Evolutionary conservation across 2,888 invertebrate species (phyloP).

Genomic region (Plebejus argus): DNA sequence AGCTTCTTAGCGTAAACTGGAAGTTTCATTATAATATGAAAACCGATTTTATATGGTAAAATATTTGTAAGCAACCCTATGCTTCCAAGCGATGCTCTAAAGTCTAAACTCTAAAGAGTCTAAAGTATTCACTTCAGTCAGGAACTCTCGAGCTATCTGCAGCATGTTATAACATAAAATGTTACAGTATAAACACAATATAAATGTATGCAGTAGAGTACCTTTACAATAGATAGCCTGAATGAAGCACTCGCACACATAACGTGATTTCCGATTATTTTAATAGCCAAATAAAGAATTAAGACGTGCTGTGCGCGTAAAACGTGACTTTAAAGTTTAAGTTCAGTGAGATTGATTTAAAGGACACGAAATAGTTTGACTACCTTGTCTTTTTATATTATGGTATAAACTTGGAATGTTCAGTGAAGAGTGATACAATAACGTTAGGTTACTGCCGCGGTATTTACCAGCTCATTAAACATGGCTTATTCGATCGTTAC

Average conservation of each 20-base stretch:
- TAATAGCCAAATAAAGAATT: too few relatives aligned
- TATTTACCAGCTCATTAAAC: conserved; percentile 30
- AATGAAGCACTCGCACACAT: too few relatives aligned
- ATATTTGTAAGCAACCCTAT: conserved; percentile 19
- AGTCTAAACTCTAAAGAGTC: conserved; percentile 27
- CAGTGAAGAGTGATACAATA: conserved; percentile 26
- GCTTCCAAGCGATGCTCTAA: conserved; percentile 24
- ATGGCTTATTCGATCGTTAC: conserved; percentile 13
- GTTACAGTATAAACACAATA: conserved; percentile 26
- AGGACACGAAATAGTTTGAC: neutral
- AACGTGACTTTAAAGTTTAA: too few relatives aligned
- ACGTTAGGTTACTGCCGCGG: conserved; percentile 18
- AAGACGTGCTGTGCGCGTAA: too few relatives aligned
- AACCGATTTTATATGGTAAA: conserved; percentile 11
- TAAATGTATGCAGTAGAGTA: neutral
- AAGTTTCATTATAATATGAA: neutral
- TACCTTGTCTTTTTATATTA: neutral
- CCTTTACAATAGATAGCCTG: too few relatives aligned
- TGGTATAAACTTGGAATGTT: conserved; percentile 25
- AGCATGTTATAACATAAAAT: conserved; percentile 32
- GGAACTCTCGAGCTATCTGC: conserved; percentile 31
- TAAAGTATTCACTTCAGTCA: conserved; percentile 29
- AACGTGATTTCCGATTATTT: too few relatives aligned
- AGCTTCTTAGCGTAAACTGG: neutral
- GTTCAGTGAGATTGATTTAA: too few relatives aligned